Evolutionary conservation across 2,797 vertebrate species (phyloP), one percentile per base, ranked within the genome.

Genomic region (Mormyrops attenuatus): DNA sequence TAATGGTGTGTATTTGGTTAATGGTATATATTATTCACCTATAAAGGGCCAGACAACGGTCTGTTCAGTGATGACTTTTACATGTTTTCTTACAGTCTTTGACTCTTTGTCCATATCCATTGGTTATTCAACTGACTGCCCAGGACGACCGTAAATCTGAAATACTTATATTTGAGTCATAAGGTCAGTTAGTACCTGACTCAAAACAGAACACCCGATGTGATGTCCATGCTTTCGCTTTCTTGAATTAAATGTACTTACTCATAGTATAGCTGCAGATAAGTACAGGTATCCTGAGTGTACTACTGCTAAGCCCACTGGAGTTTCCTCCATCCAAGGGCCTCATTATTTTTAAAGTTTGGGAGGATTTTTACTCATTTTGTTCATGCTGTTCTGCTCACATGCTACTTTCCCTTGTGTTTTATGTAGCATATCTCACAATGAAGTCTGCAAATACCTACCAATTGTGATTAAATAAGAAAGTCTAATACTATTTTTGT

Each of bases 1-100:
- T 22, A n/a, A 52, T 63, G 63, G 86, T 90, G 82, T 50, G 55
- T 80, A 89, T 89, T 87, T 89, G 22, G 44, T 47, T 52, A 38
- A 69, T 73, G 77, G 69, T 22, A 26, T 77, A 20, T 41, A 41
- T 77, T 80, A 77, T 91, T 88, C 53, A 50, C 69, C 73, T 8
- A 53, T 55, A 84, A 87, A 85, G 87, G 52, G 53, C 30, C 77
- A 66, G 26, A 50, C 53, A 44, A 3, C 38, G 7, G 85, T 38
- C 17, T 50, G 13, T 84, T 80, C 8, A 38, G 41, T 34, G 52
- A 73, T 73, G 0, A 73, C 66, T 38, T 73, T 73, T 69, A 69
- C 26, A 77, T 41, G 34, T 38, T 80, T 44, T 20, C 34, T 41
- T 30, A 77, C 11, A 7, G 34, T 30, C 30, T 41, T 34, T 69